These are phyloP conservation scores for Camelus bactrianus DNA, from an alignment of 2,113 vertebrate species.

Conservation along the genomic window DNA sequence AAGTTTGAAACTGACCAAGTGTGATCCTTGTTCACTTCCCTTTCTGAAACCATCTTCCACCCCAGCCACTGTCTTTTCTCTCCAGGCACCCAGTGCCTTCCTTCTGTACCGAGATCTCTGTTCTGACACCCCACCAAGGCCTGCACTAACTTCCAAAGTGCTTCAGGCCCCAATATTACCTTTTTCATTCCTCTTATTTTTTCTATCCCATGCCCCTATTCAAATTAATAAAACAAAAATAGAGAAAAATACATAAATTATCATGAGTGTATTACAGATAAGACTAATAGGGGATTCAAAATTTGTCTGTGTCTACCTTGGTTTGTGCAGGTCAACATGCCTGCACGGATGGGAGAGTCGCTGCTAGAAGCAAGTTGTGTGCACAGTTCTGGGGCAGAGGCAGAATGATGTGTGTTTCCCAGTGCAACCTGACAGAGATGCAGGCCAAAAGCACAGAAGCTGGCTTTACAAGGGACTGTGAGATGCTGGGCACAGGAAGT, in stretches of 20 bases:
- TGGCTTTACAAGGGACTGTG: neutral
- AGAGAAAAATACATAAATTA: neutral
- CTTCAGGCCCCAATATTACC: neutral
- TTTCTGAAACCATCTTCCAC: neutral
- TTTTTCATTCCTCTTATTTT: neutral
- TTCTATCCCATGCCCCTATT: no score
- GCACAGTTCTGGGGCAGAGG: neutral
- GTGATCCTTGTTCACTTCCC: neutral
- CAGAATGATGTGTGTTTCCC: neutral
- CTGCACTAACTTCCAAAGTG: neutral
- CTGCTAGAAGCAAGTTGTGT: neutral
- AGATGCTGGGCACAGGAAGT: neutral
- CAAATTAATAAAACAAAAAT: conserved; percentile 17
- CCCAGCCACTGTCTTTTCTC: neutral
- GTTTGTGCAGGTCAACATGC: no score
- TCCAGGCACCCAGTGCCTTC: neutral
- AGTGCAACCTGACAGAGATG: neutral
- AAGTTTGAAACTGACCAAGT: neutral
- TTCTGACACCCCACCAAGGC: neutral
- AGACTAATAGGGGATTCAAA: neutral
- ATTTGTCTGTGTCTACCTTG: neutral
- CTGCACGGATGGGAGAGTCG: neutral
- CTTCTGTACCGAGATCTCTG: neutral
- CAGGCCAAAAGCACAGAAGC: neutral
- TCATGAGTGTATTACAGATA: neutral